Base-by-base conservation (phyloP, 1,140 invertebrate species). In the Tyrophagus putrescentiae region DNA sequence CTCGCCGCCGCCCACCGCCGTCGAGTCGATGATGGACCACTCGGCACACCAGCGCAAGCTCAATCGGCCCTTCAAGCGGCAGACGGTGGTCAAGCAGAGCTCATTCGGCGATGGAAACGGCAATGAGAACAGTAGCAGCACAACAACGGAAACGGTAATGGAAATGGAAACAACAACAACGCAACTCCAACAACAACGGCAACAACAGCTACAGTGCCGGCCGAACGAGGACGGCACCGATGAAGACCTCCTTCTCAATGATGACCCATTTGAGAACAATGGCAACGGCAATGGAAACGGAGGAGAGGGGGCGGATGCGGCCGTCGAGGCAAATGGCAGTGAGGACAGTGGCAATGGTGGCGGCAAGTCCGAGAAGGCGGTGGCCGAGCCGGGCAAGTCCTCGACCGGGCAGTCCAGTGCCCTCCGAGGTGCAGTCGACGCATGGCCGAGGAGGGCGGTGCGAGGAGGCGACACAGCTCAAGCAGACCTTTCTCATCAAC, bases 1-100 rank as follows among this genome's bases (percentile, higher is more conserved):
- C 56, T 94, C 91, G 18, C 93, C 93, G 25, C 93, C 93, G 13
- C 84, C 87, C 0, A 91, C 84, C 73, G 89, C 89, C 34, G 82
- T 84, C 27, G 92, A 96, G 73, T n/a, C n/a, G n/a, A n/a, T n/a
- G n/a, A 79, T 94, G 62, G 74, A 95, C 45, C 91, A 96, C 71
- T 82, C 82, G 61, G 85, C 88, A 72, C 88, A 87, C 72, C 80
- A 82, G 64, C 83, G 83, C 66, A 78, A 82, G 64, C 66, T 66
- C 32, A 75, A 72, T 60, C 74, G 78, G 62, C 78, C 77, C 41
- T 79, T 82, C 65, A 74, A 80, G 70, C 68, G 80, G 60, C 78
- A 80, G 72, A 69, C 69, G 71, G 62, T 63, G 13, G 27, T 57
- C 5, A 57, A 64, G 45, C 58, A 63, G 41, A 29, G 18, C 23